Percentiles rank a stretch among this genome's conserved stretches.
Evolutionary conservation across 2,797 vertebrate species (phyloP).

Genomic region (Chelidonichthys spinosus): DNA sequence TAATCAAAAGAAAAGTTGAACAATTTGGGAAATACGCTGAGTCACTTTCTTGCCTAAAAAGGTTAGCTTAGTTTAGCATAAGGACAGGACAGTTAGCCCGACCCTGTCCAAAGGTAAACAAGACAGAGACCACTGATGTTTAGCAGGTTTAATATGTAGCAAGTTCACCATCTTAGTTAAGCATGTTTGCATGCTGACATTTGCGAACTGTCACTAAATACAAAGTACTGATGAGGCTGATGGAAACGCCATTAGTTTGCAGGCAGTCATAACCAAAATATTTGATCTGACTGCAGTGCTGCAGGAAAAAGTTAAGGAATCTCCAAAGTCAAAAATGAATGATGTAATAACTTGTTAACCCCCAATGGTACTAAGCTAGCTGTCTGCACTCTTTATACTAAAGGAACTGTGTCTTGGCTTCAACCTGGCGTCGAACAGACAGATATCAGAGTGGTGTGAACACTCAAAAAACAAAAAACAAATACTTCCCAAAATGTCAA

Average conservation of each 20-base stretch:
- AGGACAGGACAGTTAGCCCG: conserved; percentile 3
- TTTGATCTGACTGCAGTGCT: not conserved
- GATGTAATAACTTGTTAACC: not conserved
- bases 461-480: not conserved
- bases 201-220: not conserved
- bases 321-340: not conserved
- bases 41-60: not conserved
- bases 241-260: not conserved
- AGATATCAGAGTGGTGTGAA: not conserved
- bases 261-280: not conserved
- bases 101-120: not conserved
- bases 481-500: conserved; percentile 41
- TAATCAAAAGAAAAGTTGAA: conserved; percentile 40
- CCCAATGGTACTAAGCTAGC: not conserved
- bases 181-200: conserved; percentile 16
- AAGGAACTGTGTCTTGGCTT: conserved; percentile 3
- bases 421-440: not conserved
- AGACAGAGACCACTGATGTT: not conserved
- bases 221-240: not conserved
- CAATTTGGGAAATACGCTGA: not conserved
- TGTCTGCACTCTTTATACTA: conserved; percentile 22
- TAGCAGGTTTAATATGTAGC: not conserved
- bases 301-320: not conserved
- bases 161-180: not conserved
- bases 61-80: conserved; percentile 18